Evolutionary conservation across 2,888 invertebrate genomes (phyloP).

Genomic region (Choristoneura rosaceana): DNA sequence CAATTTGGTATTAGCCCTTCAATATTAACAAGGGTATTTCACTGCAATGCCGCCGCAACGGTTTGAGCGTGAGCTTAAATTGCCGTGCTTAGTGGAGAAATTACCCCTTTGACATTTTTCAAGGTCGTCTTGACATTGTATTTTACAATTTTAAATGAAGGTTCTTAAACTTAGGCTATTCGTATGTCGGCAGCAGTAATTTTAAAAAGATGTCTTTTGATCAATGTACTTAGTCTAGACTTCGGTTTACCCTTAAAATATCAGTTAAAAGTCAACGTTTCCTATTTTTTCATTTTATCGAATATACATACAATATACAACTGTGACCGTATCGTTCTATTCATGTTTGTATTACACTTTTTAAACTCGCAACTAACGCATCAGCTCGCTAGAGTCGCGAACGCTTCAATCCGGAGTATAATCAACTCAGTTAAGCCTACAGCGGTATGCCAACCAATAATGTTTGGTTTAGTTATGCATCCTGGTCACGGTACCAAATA

Average conservation of each 20-base stretch:
- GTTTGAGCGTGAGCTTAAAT: background rate
- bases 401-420: slow-evolving; percentile 56
- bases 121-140: background rate
- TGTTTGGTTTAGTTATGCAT: slow-evolving; percentile 2
- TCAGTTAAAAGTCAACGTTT: too few relatives aligned
- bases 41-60: background rate
- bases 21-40: slow-evolving; percentile 1
- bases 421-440: slow-evolving; percentile 69
- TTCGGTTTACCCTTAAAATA: too few relatives aligned
- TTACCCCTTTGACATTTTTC: slow-evolving; percentile 4
- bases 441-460: slow-evolving; percentile 48
- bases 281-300: too few relatives aligned
- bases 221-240: background rate
- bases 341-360: too few relatives aligned
- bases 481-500: background rate
- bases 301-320: too few relatives aligned
- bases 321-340: too few relatives aligned
- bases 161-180: background rate
- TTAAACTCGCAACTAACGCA: too few relatives aligned
- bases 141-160: background rate
- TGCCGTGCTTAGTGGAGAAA: background rate
- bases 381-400: background rate
- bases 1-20: background rate
- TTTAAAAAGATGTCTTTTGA: background rate
- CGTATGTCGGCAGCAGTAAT: background rate